A percentile compares a stretch with the other conserved stretches of the same genome.
Evolutionary conservation across 2,797 vertebrate species (phyloP).

Genomic region (Mastacembelus armatus): DNA sequence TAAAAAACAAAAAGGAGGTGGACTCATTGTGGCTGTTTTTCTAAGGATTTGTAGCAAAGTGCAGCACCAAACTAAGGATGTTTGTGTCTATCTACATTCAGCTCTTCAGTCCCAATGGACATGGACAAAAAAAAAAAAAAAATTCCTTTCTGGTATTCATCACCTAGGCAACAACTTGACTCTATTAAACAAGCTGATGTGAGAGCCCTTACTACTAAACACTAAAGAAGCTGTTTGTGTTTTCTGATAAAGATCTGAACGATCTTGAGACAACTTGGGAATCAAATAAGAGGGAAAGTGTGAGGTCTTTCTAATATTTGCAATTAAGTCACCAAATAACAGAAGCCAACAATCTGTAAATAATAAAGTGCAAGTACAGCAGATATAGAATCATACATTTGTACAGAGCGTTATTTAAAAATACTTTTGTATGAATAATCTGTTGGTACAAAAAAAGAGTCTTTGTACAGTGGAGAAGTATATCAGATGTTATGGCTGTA

Average conservation of each 20-base stretch:
- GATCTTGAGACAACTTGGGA: background rate
- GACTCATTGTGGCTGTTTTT: constrained; percentile 42
- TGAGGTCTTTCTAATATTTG: constrained; percentile 22
- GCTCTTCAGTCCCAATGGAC: constrained; percentile 13
- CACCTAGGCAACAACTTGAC: background rate
- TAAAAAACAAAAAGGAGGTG: constrained; percentile 4
- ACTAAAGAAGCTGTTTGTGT: background rate
- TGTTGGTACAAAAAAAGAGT: constrained; percentile 44
- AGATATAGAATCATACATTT: constrained; percentile 59
- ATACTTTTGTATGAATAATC: constrained; percentile 74
- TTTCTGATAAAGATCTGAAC: constrained; percentile 32
- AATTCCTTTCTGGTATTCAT: too few relatives aligned
- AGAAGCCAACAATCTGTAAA: constrained; percentile 41
- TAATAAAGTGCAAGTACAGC: constrained; percentile 19
- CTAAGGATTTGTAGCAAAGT: constrained; percentile 72
- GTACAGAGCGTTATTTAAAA: constrained; percentile 62
- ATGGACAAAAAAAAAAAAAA: too few relatives aligned
- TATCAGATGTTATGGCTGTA: constrained; percentile 68
- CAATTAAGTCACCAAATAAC: constrained; percentile 32
- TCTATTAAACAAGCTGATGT: background rate
- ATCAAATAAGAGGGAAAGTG: background rate
- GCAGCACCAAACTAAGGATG: constrained; percentile 32
- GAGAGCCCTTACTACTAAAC: constrained; percentile 5
- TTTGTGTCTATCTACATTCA: constrained; percentile 14
- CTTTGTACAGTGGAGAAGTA: constrained; percentile 74